A percentile compares a stretch with the other conserved stretches of the same genome.
phyloP scores from a whole-genome alignment of 2,888 invertebrate genomes.

The Harpalus rufipes region DNA sequence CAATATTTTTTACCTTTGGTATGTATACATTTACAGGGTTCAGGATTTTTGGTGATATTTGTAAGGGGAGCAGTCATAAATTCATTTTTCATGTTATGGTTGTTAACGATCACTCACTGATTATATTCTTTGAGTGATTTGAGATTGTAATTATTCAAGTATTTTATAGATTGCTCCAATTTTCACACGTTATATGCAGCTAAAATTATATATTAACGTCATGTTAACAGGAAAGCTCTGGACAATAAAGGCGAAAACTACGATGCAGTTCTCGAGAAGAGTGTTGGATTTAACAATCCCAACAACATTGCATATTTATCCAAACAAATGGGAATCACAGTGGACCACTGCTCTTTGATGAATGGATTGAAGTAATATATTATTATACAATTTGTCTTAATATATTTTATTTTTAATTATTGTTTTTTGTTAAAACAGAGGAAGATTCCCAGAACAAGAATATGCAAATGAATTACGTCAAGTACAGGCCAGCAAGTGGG shows the following conservation, averaged over 20 bases:
- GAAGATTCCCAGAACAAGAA: constrained; percentile 88
- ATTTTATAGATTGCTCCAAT: constrained; percentile 62
- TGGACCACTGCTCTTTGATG: constrained; percentile 85
- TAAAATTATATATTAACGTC: constrained; percentile 71
- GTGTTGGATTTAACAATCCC: constrained; percentile 93
- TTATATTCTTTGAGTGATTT: constrained; percentile 20
- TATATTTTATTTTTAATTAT: constrained; percentile 4
- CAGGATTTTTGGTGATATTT: constrained; percentile 63
- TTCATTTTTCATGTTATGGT: constrained; percentile 68
- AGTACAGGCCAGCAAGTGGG: constrained; percentile 95
- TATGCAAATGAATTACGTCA: constrained; percentile 91
- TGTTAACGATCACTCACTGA: constrained; percentile 39
- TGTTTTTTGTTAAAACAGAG: constrained; percentile 77
- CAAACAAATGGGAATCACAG: constrained; percentile 86
- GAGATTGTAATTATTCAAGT: constrained; percentile 20
- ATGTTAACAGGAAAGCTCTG: constrained; percentile 84
- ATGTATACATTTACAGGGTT: constrained; percentile 65
- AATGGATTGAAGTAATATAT: constrained; percentile 82
- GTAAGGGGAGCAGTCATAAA: constrained; percentile 66
- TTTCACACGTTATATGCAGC: constrained; percentile 71
- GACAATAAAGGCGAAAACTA: constrained; percentile 89
- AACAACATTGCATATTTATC: constrained; percentile 91
- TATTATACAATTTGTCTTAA: background rate
- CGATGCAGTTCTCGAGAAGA: constrained; percentile 89
- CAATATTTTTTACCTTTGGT: constrained; percentile 62